Conservation (phyloP, 64 coral and sea anemone species). For the Porites australiensis region DNA sequence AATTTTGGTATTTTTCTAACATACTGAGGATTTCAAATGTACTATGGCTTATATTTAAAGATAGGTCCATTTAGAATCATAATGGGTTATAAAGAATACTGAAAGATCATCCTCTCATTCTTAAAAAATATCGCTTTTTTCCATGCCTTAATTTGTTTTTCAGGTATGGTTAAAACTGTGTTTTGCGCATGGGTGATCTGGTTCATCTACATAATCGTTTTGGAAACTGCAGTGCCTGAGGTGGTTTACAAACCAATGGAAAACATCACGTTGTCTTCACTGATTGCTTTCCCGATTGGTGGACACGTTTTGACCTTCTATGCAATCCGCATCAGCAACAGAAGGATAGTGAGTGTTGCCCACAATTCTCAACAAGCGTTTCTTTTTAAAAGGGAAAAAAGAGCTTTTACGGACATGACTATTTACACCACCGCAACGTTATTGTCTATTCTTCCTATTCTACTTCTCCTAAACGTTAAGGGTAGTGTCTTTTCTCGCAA, state of each 20-base stretch:
- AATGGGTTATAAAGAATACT: no score
- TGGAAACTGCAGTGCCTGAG: background rate
- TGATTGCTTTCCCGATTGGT: background rate
- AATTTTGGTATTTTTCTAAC: no score
- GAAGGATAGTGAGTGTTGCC: background rate
- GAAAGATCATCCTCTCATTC: no score
- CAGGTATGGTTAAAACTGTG: constrained; percentile 28
- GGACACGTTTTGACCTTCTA: background rate
- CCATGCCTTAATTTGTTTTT: background rate
- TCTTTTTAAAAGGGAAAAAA: constrained; percentile 14
- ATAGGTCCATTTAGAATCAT: no score
- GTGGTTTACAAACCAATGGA: background rate
- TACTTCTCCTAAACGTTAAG: background rate
- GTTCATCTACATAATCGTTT: background rate
- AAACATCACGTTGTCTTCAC: background rate
- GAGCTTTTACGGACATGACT: background rate
- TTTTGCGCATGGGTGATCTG: background rate
- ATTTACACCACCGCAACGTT: background rate
- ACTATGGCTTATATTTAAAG: no score
- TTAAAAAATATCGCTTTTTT: background rate
- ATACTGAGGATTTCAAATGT: no score
- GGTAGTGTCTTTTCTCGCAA: background rate
- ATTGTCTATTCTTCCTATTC: background rate
- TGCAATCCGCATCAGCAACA: background rate
- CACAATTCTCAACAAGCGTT: background rate